Percentiles rank a stretch among this genome's conserved stretches.
These are phyloP conservation scores for Heterotilapia buettikoferi DNA, from an alignment of 2,113 vertebrate species.

Conservation along the genomic window DNA sequence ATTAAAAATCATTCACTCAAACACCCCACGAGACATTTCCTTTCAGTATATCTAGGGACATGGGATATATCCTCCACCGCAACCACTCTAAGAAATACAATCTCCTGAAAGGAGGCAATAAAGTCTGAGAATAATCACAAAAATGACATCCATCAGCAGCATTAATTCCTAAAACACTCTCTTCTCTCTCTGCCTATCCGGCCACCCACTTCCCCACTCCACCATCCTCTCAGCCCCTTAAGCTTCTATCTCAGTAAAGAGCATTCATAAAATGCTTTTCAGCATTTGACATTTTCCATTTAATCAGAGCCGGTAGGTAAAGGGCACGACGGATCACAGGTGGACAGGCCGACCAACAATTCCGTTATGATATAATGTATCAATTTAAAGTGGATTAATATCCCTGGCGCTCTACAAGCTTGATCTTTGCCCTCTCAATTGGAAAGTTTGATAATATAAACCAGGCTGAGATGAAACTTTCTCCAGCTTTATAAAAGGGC, in stretches of 20 bases:
- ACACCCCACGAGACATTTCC: neutral
- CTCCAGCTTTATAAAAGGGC: conserved; percentile 12
- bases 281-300: conserved; percentile 68
- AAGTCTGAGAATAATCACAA: conserved; percentile 10
- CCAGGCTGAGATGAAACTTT: conserved; percentile 23
- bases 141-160: conserved; percentile 32
- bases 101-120: conserved; percentile 19
- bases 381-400: conserved; percentile 53
- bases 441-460: conserved; percentile 48
- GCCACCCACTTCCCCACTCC: neutral
- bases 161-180: conserved; percentile 26
- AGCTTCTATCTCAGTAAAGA: conserved; percentile 43
- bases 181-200: neutral
- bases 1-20: neutral
- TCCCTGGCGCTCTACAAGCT: conserved; percentile 28
- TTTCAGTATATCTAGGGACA: neutral
- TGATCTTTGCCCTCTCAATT: conserved; percentile 43
- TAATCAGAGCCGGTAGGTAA: conserved; percentile 59
- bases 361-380: conserved; percentile 52
- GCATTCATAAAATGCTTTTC: conserved; percentile 59
- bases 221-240: conserved; percentile 1
- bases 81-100: neutral
- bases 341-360: conserved; percentile 42
- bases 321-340: conserved; percentile 57
- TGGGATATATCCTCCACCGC: neutral